Base-by-base conservation (phyloP, 2,113 vertebrate species). In the Lepus europaeus region DNA sequence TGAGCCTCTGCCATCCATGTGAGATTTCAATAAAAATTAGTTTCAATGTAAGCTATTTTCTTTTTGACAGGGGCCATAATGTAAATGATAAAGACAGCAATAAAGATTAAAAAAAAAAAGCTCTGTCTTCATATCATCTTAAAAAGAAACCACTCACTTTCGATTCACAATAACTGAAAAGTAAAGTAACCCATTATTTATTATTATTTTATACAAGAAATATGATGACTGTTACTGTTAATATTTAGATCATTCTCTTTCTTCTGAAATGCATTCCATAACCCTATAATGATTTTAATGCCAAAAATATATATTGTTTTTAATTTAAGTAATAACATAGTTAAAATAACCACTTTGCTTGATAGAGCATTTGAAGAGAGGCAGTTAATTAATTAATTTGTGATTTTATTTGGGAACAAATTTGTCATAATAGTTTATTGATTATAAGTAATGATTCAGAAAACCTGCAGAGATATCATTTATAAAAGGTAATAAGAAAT, bases 401-500 rank as follows among this genome's bases (percentile, higher is more conserved):
- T 86, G n/a, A 82, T 27, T 93, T 4, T 90, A 97, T 96, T 89
- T 97, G 96, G 85, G 89, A 97, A 82, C 31, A 89, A 95, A 90
- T 96, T 95, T 95, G 94, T 97, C 86, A 97, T 97, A 97, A 12
- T 61, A 87, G 22, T 94, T 96, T 96, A 36, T 92, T 96, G 93
- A 95, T 97, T 94, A 93, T 94, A 98, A 98, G 97, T 97, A 97
- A 90, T 96, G 88, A 96, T 95, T 98, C 93, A 97, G 96, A 98
- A 97, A 96, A 94, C 98, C 97, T 97, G 83, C 83, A 96, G 92
- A 97, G 87, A 96, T 97, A 97, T 92, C 86, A 94, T 97, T 96
- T 96, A 88, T 0, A 98, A 98, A 98, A 77, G 97, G 98, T 98
- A 96, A 98, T 82, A n/a, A 98, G 91, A 80, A 97, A 81, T 97